Evolutionary conservation across 2,888 invertebrate species (phyloP).

Genomic region (Xestoiulus laeticollis): DNA sequence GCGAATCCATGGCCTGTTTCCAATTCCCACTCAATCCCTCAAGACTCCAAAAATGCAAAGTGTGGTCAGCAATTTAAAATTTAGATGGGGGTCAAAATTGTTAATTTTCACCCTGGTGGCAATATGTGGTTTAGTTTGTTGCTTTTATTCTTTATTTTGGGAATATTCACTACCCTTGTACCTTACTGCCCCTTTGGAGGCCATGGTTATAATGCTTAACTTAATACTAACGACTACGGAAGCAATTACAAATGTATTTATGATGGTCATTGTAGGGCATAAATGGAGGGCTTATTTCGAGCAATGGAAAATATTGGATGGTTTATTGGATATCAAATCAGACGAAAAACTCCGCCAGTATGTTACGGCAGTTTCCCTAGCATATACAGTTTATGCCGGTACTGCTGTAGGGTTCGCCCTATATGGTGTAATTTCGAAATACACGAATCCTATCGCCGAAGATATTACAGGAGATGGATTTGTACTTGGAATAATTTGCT

Average conservation of each 20-base stretch:
- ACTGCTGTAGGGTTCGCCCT: background rate
- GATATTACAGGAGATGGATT: background rate
- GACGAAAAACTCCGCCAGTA: background rate
- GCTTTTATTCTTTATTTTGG: background rate
- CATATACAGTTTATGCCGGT: background rate
- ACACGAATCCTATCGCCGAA: background rate
- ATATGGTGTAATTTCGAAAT: background rate
- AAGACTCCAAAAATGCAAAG: background rate
- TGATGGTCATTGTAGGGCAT: background rate
- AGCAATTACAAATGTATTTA: background rate
- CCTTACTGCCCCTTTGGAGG: background rate
- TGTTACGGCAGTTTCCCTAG: background rate
- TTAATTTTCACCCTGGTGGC: background rate
- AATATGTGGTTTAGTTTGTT: background rate
- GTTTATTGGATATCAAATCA: background rate
- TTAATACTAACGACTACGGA: background rate
- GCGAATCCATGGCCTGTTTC: background rate
- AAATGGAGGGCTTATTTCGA: background rate
- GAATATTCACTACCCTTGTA: background rate
- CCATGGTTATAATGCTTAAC: background rate
- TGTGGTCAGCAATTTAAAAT: background rate
- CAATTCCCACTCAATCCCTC: background rate
- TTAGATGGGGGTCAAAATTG: background rate
- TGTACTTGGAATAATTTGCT: background rate
- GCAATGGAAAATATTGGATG: background rate